These are phyloP conservation scores for Calidris pygmaea DNA, from an alignment of 2,113 vertebrate species.

Conservation along the genomic window DNA sequence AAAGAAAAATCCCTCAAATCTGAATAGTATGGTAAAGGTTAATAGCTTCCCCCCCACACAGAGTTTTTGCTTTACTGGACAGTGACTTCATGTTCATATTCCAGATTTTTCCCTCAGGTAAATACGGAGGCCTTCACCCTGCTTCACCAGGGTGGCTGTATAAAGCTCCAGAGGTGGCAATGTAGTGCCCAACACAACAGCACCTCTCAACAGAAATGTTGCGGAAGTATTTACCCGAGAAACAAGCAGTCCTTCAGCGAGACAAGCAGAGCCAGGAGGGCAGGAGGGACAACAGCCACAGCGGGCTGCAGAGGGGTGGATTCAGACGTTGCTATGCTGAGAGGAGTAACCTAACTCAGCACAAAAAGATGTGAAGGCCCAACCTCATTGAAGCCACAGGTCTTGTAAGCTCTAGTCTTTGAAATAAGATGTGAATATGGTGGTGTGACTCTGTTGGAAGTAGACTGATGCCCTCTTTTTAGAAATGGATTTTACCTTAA, in stretches of 20 bases:
- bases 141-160: neutral
- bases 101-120: neutral
- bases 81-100: neutral
- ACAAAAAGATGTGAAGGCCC: rapidly evolving
- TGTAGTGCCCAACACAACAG: neutral
- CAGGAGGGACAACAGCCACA: neutral
- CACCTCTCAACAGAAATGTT: neutral
- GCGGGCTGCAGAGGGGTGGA: neutral
- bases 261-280: neutral
- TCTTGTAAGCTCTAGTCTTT: neutral
- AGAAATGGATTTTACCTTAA: neutral
- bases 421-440: neutral
- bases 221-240: neutral
- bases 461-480: neutral
- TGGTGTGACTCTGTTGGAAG: neutral
- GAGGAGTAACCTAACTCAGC: neutral
- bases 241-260: neutral
- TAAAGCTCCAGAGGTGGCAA: neutral
- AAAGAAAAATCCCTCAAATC: neutral
- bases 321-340: neutral
- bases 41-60: neutral
- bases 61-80: neutral
- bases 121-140: neutral
- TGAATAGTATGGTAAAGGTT: neutral
- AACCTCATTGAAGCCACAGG: neutral